Conservation (phyloP, 2,888 invertebrate genomes). For the Acanthococcus lagerstroemiae region DNA sequence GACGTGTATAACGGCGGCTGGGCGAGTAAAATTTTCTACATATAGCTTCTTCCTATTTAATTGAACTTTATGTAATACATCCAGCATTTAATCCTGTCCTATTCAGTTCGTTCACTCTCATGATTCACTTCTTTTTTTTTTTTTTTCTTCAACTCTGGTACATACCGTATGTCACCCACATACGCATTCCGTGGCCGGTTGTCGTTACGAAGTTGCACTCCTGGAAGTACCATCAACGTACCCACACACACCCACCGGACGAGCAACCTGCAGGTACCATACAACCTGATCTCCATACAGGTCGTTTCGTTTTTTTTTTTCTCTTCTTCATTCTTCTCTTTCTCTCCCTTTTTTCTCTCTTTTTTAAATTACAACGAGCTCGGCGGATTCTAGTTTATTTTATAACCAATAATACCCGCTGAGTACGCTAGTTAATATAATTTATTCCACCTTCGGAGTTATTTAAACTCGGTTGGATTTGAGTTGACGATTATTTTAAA, state of each 20-base stretch:
- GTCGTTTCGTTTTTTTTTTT: conserved; percentile 5
- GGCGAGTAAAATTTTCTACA: background rate
- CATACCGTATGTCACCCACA: conserved; percentile 28
- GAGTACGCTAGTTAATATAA: conserved; percentile 29
- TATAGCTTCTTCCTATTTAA: conserved; percentile 4
- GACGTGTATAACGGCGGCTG: background rate
- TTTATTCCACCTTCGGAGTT: conserved; percentile 29
- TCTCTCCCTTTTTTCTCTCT: background rate
- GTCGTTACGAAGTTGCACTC: conserved; percentile 29
- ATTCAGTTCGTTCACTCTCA: conserved; percentile 25
- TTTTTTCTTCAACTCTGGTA: background rate
- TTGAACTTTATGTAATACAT: conserved; percentile 27
- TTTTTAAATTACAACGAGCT: conserved; percentile 25
- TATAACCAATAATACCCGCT: conserved; percentile 29
- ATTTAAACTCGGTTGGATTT: conserved; percentile 29
- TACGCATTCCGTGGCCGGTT: conserved; percentile 26
- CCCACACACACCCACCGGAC: conserved; percentile 25
- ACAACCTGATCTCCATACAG: conserved; percentile 29
- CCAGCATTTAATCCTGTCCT: conserved; percentile 9
- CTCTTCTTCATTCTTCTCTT: background rate
- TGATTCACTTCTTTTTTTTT: conserved; percentile 9
- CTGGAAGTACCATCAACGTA: conserved; percentile 27
- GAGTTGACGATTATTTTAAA: conserved; percentile 29
- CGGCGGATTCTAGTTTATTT: conserved; percentile 27
- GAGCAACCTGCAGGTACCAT: conserved; percentile 26